Evolutionary conservation across 1,140 invertebrate genomes (phyloP).

Genomic region (Aphis gossypii): DNA sequence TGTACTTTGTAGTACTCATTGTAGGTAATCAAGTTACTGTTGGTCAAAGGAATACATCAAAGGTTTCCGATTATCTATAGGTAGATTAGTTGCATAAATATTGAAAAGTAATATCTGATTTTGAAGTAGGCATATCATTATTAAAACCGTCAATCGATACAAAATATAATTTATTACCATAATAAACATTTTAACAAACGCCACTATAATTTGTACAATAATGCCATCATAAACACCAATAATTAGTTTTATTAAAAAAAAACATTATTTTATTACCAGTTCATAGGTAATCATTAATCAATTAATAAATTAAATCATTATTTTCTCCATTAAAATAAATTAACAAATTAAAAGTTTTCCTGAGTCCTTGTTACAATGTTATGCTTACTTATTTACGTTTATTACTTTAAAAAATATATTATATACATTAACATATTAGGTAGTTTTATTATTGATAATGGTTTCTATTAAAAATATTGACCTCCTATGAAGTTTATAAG

Average conservation of each 20-base stretch:
- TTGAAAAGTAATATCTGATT: background rate
- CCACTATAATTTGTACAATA: background rate
- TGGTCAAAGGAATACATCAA: background rate
- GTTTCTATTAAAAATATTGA: too few relatives aligned
- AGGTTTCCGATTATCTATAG: background rate
- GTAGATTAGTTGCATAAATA: background rate
- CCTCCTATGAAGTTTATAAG: too few relatives aligned
- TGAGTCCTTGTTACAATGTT: too few relatives aligned
- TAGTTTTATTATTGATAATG: too few relatives aligned
- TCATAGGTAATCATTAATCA: background rate
- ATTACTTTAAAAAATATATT: too few relatives aligned
- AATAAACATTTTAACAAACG: background rate
- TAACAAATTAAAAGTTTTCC: too few relatives aligned
- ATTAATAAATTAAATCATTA: background rate
- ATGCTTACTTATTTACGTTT: too few relatives aligned
- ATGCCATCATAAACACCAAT: background rate
- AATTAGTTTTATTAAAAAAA: background rate
- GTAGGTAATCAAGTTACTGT: background rate
- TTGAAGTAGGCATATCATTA: background rate
- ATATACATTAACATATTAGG: too few relatives aligned
- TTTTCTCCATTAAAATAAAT: background rate
- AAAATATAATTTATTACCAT: background rate
- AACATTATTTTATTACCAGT: background rate
- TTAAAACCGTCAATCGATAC: background rate
- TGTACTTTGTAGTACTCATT: background rate